Evolutionary conservation across 2,113 vertebrate genomes (phyloP).

Genomic region (Vulpes lagopus): DNA sequence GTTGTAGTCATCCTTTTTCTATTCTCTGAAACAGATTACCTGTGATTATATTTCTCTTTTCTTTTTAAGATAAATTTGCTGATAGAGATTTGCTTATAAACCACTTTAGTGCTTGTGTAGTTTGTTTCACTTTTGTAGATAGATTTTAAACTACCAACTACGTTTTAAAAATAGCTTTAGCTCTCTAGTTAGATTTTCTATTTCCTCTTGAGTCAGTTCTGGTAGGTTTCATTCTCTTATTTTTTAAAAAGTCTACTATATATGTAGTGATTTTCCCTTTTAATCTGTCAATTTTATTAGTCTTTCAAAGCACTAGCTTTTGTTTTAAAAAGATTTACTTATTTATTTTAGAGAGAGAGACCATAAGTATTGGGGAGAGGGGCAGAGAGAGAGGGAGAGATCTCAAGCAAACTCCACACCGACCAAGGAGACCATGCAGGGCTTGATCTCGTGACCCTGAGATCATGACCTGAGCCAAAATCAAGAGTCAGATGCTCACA

Average conservation of each 20-base stretch:
- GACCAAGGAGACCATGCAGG: too few species aligned
- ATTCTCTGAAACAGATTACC: not conserved
- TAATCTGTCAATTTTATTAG: not conserved
- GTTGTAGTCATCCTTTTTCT: not conserved
- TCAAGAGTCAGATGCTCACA: not conserved
- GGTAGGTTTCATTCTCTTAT: conserved; percentile 27
- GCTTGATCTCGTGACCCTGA: too few species aligned
- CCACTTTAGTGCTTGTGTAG: not conserved
- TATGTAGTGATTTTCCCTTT: not conserved
- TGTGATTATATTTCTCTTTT: not conserved
- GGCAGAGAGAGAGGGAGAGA: not conserved
- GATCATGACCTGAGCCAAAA: not conserved
- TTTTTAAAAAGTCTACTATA: not conserved
- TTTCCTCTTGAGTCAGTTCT: conserved; percentile 65
- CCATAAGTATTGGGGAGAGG: not conserved
- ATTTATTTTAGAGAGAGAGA: not conserved
- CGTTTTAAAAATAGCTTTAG: conserved; percentile 44
- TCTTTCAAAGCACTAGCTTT: not conserved
- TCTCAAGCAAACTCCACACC: not conserved
- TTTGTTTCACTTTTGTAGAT: conserved; percentile 50
- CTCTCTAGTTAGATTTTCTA: conserved; percentile 60
- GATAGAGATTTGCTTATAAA: not conserved
- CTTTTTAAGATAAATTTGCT: not conserved
- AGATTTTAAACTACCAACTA: conserved; percentile 5
- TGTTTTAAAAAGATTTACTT: not conserved